Percentiles rank a stretch among this genome's conserved stretches.
These are phyloP conservation scores for Mormoops blainvillei DNA, from an alignment of 2,113 vertebrate species.

Conservation along the genomic window DNA sequence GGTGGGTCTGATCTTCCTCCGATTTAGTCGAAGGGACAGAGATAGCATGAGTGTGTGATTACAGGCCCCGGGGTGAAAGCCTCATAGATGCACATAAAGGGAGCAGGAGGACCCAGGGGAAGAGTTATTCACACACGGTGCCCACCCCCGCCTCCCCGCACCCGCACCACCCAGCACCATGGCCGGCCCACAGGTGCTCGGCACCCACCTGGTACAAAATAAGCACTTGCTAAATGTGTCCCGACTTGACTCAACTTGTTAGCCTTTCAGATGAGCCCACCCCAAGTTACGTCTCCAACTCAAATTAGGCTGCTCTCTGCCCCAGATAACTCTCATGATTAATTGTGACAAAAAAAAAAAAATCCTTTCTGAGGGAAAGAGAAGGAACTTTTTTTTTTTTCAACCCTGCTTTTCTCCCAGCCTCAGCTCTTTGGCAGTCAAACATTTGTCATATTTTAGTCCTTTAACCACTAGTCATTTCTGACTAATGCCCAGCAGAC, in stretches of 20 bases:
- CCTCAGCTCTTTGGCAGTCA: background rate
- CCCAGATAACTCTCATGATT: background rate
- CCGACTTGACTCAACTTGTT: background rate
- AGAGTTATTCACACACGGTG: background rate
- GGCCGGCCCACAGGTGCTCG: background rate
- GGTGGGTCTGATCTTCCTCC: background rate
- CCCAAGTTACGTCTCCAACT: background rate
- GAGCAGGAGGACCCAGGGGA: background rate
- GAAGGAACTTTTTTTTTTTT: background rate
- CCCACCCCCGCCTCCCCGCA: background rate
- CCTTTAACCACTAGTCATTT: constrained; percentile 48
- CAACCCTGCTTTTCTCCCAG: background rate
- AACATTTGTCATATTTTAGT: background rate
- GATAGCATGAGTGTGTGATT: too few species aligned
- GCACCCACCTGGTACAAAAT: background rate
- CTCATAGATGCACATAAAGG: background rate
- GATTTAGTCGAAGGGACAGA: background rate
- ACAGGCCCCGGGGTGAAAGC: background rate
- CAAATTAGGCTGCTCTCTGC: background rate
- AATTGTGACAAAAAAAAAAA: constrained; percentile 13
- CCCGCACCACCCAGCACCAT: accelerated
- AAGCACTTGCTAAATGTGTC: background rate
- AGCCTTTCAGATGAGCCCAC: background rate
- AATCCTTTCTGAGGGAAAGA: background rate
- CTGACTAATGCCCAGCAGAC: constrained; percentile 43